These are phyloP conservation scores for Anhinga anhinga DNA, from an alignment of 2,113 vertebrate genomes.

Conservation along the genomic window DNA sequence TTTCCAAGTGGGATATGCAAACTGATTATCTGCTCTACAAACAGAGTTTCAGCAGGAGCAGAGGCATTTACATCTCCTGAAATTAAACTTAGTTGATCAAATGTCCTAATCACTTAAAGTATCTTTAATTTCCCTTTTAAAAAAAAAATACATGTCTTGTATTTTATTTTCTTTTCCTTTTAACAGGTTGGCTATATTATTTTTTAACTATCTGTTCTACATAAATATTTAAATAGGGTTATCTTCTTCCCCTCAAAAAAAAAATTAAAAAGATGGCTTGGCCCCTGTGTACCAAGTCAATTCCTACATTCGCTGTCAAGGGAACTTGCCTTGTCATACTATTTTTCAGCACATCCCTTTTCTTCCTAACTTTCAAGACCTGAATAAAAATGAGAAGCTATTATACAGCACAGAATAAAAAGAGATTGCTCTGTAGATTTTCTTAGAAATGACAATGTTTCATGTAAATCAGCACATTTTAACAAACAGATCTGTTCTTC, in stretches of 20 bases:
- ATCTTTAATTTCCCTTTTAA: neutral
- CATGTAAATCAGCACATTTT: slow-evolving; percentile 18
- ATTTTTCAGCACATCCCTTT: slow-evolving; percentile 22
- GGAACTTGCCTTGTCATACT: neutral
- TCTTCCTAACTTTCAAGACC: slow-evolving; percentile 32
- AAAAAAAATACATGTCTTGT: neutral
- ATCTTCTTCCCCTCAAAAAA: neutral
- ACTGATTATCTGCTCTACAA: neutral
- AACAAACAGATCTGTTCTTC: slow-evolving; percentile 16
- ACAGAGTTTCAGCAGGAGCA: neutral
- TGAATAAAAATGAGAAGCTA: slow-evolving; percentile 52
- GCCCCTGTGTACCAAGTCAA: neutral
- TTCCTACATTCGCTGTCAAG: neutral
- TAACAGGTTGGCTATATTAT: neutral
- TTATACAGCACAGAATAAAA: slow-evolving; percentile 44
- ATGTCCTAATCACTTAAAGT: neutral
- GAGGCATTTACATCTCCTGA: neutral
- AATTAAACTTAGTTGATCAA: neutral
- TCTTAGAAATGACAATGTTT: slow-evolving; percentile 19
- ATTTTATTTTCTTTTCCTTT: neutral
- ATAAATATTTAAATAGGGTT: neutral
- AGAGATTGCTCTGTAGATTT: slow-evolving; percentile 22
- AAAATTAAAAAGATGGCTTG: neutral
- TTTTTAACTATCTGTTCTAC: neutral
- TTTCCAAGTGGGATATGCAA: neutral